Base-by-base conservation (phyloP, 2,113 vertebrate species). In the Callospermophilus lateralis region DNA sequence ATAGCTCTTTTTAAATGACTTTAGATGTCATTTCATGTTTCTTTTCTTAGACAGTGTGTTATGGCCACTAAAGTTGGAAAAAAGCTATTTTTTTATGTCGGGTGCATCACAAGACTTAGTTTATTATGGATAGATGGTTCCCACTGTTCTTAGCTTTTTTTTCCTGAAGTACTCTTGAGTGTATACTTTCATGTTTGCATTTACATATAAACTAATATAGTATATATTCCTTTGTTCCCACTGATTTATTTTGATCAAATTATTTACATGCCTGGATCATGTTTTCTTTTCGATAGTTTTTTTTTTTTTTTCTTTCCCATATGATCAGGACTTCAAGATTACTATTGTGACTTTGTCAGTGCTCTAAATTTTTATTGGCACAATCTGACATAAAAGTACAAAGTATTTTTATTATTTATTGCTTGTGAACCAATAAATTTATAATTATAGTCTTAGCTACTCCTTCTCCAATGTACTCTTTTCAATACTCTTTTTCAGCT, bases 1-100 rank as follows among this genome's bases (percentile, higher is more conserved):
- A 19, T 90, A 89, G 58, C 30, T 90, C 79, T 90, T 95, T 95
- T 55, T 22, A 92, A 95, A 77, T 89, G 39, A 9, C 70, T 96
- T 91, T 92, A 76, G 95, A 79, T 87, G 42, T 2, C 22, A 83
- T 90, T 74, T 92, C 7, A 84, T 93, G 26, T 58, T 88, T 42
- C 55, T 94, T 89, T 84, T 15, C 65, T 90, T 92, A 93, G 45
- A 8, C 45, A 45, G 1, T 45, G 45, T 45, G 45, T 45, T 45
- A 45, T 45, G 8, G 45, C 45, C 8, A 45, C 45, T 45, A 8
- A 45, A 45, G 45, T 45, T 45, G 45, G 45, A 9, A 45, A 45
- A 45, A 45, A 45, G 45, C 45, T 45, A 45, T 45, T 45, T 90
- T 95, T 85, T 42, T 96, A 45, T 88, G 37, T 87, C 12, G 76